Percentiles rank a stretch among this genome's conserved stretches.
Evolutionary conservation across 2,113 vertebrate species (phyloP).

Genomic region (Antechinus flavipes): DNA sequence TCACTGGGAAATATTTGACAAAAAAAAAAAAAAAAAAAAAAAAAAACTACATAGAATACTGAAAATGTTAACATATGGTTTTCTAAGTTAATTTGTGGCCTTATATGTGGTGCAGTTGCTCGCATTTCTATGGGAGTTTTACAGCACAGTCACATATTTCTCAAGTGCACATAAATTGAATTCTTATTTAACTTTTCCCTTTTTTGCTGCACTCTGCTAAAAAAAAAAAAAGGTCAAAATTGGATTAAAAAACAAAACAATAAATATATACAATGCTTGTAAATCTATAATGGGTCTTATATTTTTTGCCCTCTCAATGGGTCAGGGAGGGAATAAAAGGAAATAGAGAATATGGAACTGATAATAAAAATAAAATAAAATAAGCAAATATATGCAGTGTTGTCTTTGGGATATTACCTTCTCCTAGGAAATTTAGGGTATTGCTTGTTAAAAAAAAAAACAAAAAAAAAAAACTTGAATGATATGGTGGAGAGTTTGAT

Average conservation of each 20-base stretch:
- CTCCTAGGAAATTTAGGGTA: background rate
- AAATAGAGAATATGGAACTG: background rate
- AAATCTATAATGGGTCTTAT: background rate
- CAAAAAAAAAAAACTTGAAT: background rate
- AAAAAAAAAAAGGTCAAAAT: background rate
- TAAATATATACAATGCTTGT: background rate
- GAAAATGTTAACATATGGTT: background rate
- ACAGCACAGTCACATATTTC: background rate
- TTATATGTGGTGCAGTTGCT: background rate
- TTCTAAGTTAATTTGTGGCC: too few species aligned
- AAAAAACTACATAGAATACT: background rate
- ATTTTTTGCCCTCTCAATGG: background rate
- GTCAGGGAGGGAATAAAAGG: background rate
- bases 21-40: background rate
- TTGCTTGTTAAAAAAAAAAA: background rate
- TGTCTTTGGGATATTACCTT: background rate
- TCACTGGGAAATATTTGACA: background rate
- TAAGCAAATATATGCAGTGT: background rate
- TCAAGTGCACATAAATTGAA: background rate
- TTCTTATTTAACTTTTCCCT: background rate
- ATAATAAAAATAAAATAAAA: background rate
- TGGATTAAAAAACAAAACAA: background rate
- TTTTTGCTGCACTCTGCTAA: background rate
- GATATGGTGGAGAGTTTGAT: background rate
- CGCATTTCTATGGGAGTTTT: background rate